phyloP scores from a whole-genome alignment of 2,797 vertebrate species.

The Ctenopoma kingsleyae region DNA sequence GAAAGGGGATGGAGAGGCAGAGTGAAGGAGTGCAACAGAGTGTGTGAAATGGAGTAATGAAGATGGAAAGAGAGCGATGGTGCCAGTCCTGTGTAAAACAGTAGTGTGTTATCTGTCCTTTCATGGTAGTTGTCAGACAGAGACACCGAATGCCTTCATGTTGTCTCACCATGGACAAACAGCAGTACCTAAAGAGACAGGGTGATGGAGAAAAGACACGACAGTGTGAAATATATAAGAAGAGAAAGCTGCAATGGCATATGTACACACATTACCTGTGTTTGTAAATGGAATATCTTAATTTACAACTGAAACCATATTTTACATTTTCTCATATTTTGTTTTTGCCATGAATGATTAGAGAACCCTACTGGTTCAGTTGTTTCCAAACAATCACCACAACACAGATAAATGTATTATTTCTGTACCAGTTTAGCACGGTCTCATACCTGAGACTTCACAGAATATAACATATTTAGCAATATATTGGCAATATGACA shows the following conservation, averaged over 20 bases:
- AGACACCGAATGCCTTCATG: conserved; percentile 58
- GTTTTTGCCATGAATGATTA: not conserved
- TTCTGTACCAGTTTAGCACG: not conserved
- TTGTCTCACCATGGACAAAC: conserved; percentile 64
- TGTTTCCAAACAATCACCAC: no score
- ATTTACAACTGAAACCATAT: not conserved
- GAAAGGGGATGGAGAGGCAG: conserved; percentile 42
- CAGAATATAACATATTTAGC: not conserved
- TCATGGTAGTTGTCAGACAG: conserved; percentile 58
- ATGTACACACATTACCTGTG: no score
- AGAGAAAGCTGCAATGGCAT: conserved; percentile 4
- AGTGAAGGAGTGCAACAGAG: conserved; percentile 65
- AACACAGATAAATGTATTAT: not conserved
- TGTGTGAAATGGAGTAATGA: conserved; percentile 71
- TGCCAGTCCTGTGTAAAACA: conserved; percentile 59
- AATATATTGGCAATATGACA: not conserved
- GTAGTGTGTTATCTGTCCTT: conserved; percentile 62
- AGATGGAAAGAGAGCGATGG: conserved; percentile 71
- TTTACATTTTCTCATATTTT: not conserved
- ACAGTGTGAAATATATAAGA: conserved; percentile 17
- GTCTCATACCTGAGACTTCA: not conserved
- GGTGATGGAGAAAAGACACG: conserved; percentile 41
- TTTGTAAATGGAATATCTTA: not conserved
- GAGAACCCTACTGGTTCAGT: not conserved
- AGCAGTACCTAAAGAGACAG: conserved; percentile 61